Base-by-base conservation (phyloP, 2,888 invertebrate species). In the Mellilla xanthometata region DNA sequence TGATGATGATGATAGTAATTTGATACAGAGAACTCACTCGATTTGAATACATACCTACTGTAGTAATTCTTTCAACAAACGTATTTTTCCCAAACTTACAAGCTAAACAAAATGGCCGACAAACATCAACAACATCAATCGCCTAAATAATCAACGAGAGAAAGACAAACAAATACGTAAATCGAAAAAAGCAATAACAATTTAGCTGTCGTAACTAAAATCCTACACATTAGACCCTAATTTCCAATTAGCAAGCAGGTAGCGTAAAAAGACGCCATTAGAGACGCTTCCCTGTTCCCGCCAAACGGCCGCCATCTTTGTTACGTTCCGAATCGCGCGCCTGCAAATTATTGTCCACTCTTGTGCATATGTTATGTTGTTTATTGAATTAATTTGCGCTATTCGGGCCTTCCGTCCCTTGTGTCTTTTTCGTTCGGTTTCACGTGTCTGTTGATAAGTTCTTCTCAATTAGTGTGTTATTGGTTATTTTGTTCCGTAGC, bases 161-260 rank as follows among this genome's bases (percentile, higher is more conserved):
- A 51, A 65, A 77, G 56, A 65, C 76, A 72, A 76, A 79, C 74
- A 75, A 75, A 74, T 75, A 62, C 71, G 77, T 74, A 77, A 83
- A 84, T 83, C 78, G 76, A 68, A 73, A 66, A 69, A 61, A 62
- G 74, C 80, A 81, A 84, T 82, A 82, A 84, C 81, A 79, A 72
- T 78, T 65, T 65, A 71, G 68, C 54, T 62, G 60, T 72, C 78
- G 81, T 82, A 80, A 78, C 74, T 74, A 74, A 79, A 77, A 68
- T 79, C 82, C 76, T 78, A 76, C 82, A 87, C 86, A 88, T 88
- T 87, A 80, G 77, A 68, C 74, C 76, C 79, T 87, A 87, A 87
- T 86, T 81, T 79, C 81, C 83, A 86, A 88, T 88, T 87, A 87
- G 84, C 83, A 87, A 75, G 81, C 87, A 87, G 86, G 87, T 88